Evolutionary conservation across 1,140 invertebrate species (phyloP), one percentile per base, ranked within the genome.

Genomic region (Megalopta genalis): DNA sequence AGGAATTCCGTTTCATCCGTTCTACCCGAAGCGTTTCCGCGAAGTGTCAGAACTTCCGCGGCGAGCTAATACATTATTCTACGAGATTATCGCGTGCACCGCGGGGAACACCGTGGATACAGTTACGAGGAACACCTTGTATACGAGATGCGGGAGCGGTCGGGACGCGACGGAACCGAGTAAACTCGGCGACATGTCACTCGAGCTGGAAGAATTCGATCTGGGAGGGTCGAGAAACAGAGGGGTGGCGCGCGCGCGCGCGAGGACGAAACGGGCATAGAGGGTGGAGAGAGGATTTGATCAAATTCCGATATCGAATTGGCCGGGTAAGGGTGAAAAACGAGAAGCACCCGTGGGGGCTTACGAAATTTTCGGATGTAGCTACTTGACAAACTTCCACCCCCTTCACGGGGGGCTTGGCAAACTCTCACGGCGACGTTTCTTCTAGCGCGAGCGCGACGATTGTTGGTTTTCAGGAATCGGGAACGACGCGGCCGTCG

Each of bases 131-230:
- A 63, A 32, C 60, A 63, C 60, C 60, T 27, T 65, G 63, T 67
- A 42, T 9, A 32, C 54, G 25, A 23, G 23, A 8, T 52, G 49
- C 14, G 49, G 49, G 49, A 18, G 49, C 5, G 42, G 14, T n/a
- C 23, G 49, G 54, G 69, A 42, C n/a, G 65, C 57, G 83, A 65
- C 72, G 79, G 79, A 6, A 75, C 75, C 84, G 84, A 87, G 88
- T 90, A 91, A 91, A 92, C 90, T 91, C 86, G 86, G 86, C 89
- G 90, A 92, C 90, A 90, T 90, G 91, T 92, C 90, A 92, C 87
- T 91, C 86, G 91, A 91, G 88, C 88, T 87, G 89, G 89, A 91
- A 92, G 90, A 91, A 92, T 91, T 91, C 90, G 91, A 92, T 92
- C 88, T 85, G 67, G 27, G 83, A 87, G 86, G 87, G 83, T 86